Evolutionary conservation across 2,888 invertebrate genomes (phyloP).

Genomic region (Apomyelois bistriatella): DNA sequence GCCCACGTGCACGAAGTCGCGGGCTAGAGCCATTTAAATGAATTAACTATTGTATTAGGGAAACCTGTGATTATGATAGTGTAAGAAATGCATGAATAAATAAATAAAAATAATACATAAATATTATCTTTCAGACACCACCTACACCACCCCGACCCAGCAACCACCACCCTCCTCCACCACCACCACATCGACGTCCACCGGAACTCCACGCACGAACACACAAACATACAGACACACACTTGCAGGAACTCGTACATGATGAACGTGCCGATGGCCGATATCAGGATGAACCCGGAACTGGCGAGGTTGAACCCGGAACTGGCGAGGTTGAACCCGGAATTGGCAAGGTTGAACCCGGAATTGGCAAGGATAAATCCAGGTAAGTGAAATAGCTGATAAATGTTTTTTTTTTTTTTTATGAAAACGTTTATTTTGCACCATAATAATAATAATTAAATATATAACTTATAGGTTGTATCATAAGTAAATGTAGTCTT

Average conservation of each 20-base stretch:
- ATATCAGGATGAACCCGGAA: conserved; percentile 27
- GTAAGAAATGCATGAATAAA: no score
- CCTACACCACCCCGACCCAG: conserved; percentile 65
- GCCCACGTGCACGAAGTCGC: no score
- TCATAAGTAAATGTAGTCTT: no score
- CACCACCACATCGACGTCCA: conserved; percentile 67
- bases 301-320: conserved; percentile 36
- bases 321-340: conserved; percentile 30
- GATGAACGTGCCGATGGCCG: conserved; percentile 30
- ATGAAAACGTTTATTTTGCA: no score
- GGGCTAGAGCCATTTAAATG: no score
- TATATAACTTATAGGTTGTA: no score
- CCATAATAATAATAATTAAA: no score
- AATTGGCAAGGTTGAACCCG: conserved; percentile 32
- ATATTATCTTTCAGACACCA: conserved; percentile 50
- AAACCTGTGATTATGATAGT: no score
- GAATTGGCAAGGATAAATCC: conserved; percentile 34
- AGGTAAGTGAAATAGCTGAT: no score
- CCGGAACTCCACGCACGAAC: conserved; percentile 43
- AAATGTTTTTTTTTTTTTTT: no score
- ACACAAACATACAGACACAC: conserved; percentile 42
- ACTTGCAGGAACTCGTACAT: conserved; percentile 56
- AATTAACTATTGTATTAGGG: no score
- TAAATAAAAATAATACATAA: no score
- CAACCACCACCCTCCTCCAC: conserved; percentile 65